phyloP scores from a whole-genome alignment of 2,797 vertebrate species.

The Chelidonichthys spinosus region DNA sequence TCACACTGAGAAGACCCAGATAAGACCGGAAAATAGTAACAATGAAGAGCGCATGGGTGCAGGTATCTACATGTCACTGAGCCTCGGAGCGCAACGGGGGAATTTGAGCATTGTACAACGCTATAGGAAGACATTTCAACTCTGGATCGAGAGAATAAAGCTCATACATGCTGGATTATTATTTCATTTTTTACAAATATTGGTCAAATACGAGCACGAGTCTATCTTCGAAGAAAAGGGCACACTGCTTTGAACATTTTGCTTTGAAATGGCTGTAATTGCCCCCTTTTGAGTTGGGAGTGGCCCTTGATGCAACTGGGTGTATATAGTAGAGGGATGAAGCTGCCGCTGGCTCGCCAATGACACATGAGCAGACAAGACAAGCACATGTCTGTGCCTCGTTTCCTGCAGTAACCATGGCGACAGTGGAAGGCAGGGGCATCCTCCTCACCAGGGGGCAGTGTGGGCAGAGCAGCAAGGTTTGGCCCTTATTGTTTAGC shows the following conservation, averaged over 20 bases:
- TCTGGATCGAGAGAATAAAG: constrained; percentile 1
- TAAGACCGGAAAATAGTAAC: constrained; percentile 78
- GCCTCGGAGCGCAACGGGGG: constrained; percentile 10
- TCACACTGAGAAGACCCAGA: constrained; percentile 64
- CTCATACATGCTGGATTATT: constrained; percentile 20
- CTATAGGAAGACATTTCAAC: not conserved
- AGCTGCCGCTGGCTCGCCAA: constrained; percentile 57
- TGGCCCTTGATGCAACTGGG: constrained; percentile 48
- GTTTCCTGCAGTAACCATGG: constrained; percentile 81
- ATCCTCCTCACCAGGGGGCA: constrained; percentile 82
- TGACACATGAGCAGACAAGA: constrained; percentile 71
- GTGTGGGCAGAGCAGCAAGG: constrained; percentile 61
- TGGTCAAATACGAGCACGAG: constrained; percentile 31
- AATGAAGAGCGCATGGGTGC: constrained; percentile 61
- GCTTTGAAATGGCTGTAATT: constrained; percentile 58
- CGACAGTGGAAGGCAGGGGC: constrained; percentile 69
- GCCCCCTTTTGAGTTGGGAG: constrained; percentile 41
- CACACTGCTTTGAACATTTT: constrained; percentile 49
- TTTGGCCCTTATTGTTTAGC: constrained; percentile 49
- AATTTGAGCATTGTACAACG: constrained; percentile 13
- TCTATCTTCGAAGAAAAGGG: constrained; percentile 47
- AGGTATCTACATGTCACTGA: constrained; percentile 73
- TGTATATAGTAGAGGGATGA: constrained; percentile 50
- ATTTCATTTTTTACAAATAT: constrained; percentile 19
- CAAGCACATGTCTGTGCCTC: constrained; percentile 62